These are phyloP conservation scores for Rhamphomyia laevipes DNA, from an alignment of 2,888 invertebrate genomes.

Conservation along the genomic window DNA sequence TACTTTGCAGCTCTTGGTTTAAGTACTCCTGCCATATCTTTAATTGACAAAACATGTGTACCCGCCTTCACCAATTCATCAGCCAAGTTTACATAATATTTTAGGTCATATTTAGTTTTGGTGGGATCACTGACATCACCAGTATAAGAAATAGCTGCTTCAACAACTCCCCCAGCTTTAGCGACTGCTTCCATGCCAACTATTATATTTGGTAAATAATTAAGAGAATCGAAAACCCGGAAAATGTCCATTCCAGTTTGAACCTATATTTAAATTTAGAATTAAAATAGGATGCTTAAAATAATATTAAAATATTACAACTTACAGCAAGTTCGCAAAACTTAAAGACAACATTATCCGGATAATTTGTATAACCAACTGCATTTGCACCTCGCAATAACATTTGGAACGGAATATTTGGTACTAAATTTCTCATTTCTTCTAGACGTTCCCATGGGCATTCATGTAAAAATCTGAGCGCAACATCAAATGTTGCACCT, in stretches of 20 bases:
- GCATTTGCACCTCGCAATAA: slow-evolving; percentile 89
- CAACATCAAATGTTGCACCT: slow-evolving; percentile 94
- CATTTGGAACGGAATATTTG: slow-evolving; percentile 97
- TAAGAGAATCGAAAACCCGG: slow-evolving; percentile 90
- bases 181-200: slow-evolving; percentile 94
- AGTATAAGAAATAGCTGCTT: slow-evolving; percentile 91
- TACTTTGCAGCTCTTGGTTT: slow-evolving; percentile 74
- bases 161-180: slow-evolving; percentile 87
- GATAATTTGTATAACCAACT: slow-evolving; percentile 94
- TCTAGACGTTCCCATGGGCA: slow-evolving; percentile 93
- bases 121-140: slow-evolving; percentile 84
- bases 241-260: slow-evolving; percentile 93
- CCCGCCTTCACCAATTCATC: slow-evolving; percentile 86
- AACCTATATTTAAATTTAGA: slow-evolving; percentile 25
- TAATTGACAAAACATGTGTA: slow-evolving; percentile 78
- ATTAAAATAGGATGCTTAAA: too few relatives aligned
- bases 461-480: slow-evolving; percentile 84
- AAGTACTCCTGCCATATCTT: slow-evolving; percentile 90
- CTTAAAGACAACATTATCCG: slow-evolving; percentile 91
- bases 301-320: not conserved
- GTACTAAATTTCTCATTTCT: slow-evolving; percentile 75
- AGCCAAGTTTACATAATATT: slow-evolving; percentile 78
- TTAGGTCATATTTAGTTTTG: slow-evolving; percentile 78
- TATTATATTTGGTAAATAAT: slow-evolving; percentile 87
- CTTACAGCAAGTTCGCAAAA: slow-evolving; percentile 77